These are phyloP conservation scores for Pammene fasciana DNA, from an alignment of 2,888 invertebrate genomes.

Conservation along the genomic window DNA sequence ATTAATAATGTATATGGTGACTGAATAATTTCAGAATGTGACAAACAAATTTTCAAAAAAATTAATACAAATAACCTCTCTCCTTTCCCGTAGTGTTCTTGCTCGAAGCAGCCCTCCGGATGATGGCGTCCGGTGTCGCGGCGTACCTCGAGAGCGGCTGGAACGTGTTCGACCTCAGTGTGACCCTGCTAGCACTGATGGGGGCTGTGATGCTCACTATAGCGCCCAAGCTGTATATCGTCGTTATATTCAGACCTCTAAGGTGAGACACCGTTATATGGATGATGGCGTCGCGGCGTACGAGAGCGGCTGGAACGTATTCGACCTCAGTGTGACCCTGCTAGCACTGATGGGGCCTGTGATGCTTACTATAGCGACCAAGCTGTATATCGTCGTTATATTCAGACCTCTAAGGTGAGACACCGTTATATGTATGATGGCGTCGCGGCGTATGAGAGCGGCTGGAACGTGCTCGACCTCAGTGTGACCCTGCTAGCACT, in stretches of 20 bases:
- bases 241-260: slow-evolving; percentile 88
- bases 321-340: slow-evolving; percentile 88
- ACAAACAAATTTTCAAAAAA: no score
- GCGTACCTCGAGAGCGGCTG: slow-evolving; percentile 92
- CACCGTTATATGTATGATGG: slow-evolving; percentile 84
- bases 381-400: slow-evolving; percentile 88
- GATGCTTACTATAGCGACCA: slow-evolving; percentile 86
- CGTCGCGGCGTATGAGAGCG: slow-evolving; percentile 87
- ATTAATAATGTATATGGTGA: no score
- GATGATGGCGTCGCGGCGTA: slow-evolving; percentile 88
- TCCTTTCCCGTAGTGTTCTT: slow-evolving; percentile 86
- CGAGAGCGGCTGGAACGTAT: slow-evolving; percentile 93
- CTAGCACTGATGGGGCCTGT: slow-evolving; percentile 87
- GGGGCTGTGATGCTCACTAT: slow-evolving; percentile 87
- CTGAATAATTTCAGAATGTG: no score
- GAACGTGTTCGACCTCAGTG: slow-evolving; percentile 91
- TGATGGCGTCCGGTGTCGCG: slow-evolving; percentile 87
- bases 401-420: slow-evolving; percentile 86
- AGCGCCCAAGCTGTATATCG: slow-evolving; percentile 87
- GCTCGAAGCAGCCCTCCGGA: slow-evolving; percentile 88
- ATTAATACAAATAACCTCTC: no score
- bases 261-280: slow-evolving; percentile 70
- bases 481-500: slow-evolving; percentile 87
- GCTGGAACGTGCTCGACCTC: slow-evolving; percentile 93
- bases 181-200: slow-evolving; percentile 86